These are phyloP conservation scores for Heterocephalus glaber DNA, from an alignment of 2,113 vertebrate genomes.

Conservation along the genomic window DNA sequence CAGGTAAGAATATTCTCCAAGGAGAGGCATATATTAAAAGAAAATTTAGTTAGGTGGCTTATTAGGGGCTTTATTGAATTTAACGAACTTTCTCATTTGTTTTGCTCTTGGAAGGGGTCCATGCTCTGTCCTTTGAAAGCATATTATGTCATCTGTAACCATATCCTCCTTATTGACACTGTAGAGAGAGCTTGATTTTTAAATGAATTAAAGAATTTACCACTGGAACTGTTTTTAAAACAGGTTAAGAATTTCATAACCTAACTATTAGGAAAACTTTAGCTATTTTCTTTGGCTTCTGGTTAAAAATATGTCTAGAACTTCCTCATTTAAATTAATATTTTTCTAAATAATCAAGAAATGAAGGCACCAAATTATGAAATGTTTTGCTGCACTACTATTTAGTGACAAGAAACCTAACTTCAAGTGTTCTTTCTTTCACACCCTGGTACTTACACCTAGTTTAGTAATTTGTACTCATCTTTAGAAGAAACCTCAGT, in stretches of 20 bases:
- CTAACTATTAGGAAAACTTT: slow-evolving; percentile 39
- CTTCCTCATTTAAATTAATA: neutral
- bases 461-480: slow-evolving; percentile 11
- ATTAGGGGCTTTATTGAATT: slow-evolving; percentile 61
- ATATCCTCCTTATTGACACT: slow-evolving; percentile 50
- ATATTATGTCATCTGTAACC: slow-evolving; percentile 49
- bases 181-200: slow-evolving; percentile 70
- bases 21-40: slow-evolving; percentile 21
- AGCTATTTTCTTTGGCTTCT: slow-evolving; percentile 51
- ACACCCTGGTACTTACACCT: neutral
- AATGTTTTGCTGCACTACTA: slow-evolving; percentile 4
- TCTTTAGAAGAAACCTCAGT: neutral
- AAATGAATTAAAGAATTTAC: slow-evolving; percentile 49
- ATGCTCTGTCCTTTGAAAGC: slow-evolving; percentile 52
- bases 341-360: slow-evolving; percentile 54
- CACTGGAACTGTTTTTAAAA: slow-evolving; percentile 62
- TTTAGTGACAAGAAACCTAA: neutral
- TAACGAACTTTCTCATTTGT: slow-evolving; percentile 59
- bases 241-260: slow-evolving; percentile 29
- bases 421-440: neutral
- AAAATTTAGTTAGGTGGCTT: slow-evolving; percentile 57
- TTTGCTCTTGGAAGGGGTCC: neutral
- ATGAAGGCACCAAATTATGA: slow-evolving; percentile 14
- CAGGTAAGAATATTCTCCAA: neutral
- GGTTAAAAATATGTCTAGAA: slow-evolving; percentile 33